These are phyloP conservation scores for Butastur rufipennis DNA, from an alignment of 2,113 vertebrate genomes.

Conservation along the genomic window DNA sequence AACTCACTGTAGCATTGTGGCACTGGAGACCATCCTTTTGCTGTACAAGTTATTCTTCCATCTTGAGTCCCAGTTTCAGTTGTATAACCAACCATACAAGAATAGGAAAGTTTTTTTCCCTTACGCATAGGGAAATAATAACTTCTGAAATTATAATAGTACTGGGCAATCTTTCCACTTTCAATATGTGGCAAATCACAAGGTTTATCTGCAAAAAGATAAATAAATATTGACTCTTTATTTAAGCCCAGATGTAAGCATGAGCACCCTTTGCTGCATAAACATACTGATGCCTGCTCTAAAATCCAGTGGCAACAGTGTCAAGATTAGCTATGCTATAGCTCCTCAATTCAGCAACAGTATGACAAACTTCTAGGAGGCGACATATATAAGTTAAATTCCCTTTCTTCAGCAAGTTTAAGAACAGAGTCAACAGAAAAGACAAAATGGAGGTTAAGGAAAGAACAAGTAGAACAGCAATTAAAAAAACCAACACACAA, in stretches of 20 bases:
- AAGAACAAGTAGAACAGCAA: background rate
- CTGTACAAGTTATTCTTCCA: conserved; percentile 57
- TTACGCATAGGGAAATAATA: conserved; percentile 72
- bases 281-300: background rate
- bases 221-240: background rate
- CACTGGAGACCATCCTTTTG: conserved; percentile 65
- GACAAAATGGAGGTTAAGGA: background rate
- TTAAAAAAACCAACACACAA: background rate
- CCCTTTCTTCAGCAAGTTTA: no score
- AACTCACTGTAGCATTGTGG: conserved; percentile 74
- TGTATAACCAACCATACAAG: conserved; percentile 68
- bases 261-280: background rate
- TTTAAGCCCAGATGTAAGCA: background rate
- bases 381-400: background rate
- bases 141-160: conserved; percentile 71
- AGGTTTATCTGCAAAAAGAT: conserved; percentile 57
- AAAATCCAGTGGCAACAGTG: background rate
- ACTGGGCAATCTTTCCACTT: conserved; percentile 69
- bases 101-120: conserved; percentile 52
- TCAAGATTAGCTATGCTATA: background rate
- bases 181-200: conserved; percentile 69
- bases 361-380: background rate
- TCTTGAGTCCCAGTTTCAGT: conserved; percentile 62
- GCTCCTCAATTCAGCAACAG: background rate
- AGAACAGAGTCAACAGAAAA: background rate